Percentiles rank a stretch among this genome's conserved stretches.
Evolutionary conservation across 2,113 vertebrate genomes (phyloP).

Genomic region (Pelodiscus sinensis): DNA sequence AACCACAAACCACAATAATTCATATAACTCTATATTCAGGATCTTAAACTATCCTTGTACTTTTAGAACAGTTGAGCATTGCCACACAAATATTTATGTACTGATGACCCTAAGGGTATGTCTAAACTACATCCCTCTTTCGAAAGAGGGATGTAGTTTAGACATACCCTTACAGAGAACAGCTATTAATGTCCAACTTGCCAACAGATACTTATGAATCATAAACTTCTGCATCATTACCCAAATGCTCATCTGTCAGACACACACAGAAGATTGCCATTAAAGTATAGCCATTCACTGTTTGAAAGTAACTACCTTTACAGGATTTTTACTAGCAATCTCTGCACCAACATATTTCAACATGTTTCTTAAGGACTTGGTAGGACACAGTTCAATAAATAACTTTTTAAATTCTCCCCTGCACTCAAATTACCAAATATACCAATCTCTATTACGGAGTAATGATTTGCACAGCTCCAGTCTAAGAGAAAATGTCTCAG

Average conservation of each 20-base stretch:
- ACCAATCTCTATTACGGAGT: neutral
- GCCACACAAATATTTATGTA: slow-evolving; percentile 37
- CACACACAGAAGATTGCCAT: rapidly evolving
- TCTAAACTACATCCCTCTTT: too few species aligned
- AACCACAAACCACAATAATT: neutral
- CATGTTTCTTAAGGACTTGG: neutral
- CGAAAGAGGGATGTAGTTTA: too few species aligned
- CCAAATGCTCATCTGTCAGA: neutral
- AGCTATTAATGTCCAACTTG: slow-evolving; percentile 10
- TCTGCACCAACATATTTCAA: neutral
- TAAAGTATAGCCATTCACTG: neutral
- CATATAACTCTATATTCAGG: neutral
- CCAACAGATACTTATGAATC: neutral
- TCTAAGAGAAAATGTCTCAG: neutral
- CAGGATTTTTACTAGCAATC: neutral
- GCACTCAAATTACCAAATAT: rapidly evolving
- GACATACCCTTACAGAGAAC: neutral
- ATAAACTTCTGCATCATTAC: slow-evolving; percentile 13
- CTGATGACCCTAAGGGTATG: slow-evolving; percentile 9
- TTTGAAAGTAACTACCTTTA: neutral
- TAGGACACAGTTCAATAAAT: neutral
- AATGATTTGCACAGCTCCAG: neutral
- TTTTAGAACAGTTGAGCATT: slow-evolving; percentile 23
- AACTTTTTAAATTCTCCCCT: neutral
- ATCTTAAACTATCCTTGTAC: neutral